Evolutionary conservation across 1,140 invertebrate genomes (phyloP).

Genomic region (Prorops nasuta): DNA sequence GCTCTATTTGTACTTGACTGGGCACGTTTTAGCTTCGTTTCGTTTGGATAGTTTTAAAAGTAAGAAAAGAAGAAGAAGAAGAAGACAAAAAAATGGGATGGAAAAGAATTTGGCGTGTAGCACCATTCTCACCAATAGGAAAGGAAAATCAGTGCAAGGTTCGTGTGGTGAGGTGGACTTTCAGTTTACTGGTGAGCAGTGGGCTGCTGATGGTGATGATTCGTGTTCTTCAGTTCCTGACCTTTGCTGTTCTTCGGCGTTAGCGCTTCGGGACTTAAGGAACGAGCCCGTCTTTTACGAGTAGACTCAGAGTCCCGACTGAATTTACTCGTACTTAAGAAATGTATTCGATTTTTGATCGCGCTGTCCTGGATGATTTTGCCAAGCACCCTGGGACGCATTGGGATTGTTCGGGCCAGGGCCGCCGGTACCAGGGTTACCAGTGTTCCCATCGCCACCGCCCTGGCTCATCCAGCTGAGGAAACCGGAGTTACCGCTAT

Average conservation of each 20-base stretch:
- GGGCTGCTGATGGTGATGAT: too few species aligned
- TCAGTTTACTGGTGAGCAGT: too few species aligned
- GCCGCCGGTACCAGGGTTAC: constrained; percentile 49
- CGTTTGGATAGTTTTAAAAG: constrained; percentile 16
- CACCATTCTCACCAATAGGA: too few species aligned
- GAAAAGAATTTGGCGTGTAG: too few species aligned
- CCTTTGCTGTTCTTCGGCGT: constrained; percentile 32
- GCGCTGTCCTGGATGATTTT: constrained; percentile 55
- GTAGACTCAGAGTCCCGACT: constrained; percentile 45
- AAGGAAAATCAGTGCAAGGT: too few species aligned
- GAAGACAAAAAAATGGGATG: too few species aligned
- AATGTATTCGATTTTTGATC: constrained; percentile 55
- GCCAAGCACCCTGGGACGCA: constrained; percentile 55
- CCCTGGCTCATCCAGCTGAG: constrained; percentile 61
- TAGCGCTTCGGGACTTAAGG: constrained; percentile 47
- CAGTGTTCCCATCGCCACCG: constrained; percentile 48
- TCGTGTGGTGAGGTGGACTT: too few species aligned
- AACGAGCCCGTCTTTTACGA: constrained; percentile 49
- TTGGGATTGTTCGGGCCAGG: constrained; percentile 55
- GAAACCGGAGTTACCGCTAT: constrained; percentile 55
- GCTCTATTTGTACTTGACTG: background rate
- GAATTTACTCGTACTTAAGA: constrained; percentile 58
- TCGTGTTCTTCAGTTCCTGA: too few species aligned
- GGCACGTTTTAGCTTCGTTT: constrained; percentile 11
- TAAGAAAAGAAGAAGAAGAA: too few species aligned